These are phyloP conservation scores for Atethmia centrago DNA, from an alignment of 2,888 invertebrate genomes.

Conservation along the genomic window DNA sequence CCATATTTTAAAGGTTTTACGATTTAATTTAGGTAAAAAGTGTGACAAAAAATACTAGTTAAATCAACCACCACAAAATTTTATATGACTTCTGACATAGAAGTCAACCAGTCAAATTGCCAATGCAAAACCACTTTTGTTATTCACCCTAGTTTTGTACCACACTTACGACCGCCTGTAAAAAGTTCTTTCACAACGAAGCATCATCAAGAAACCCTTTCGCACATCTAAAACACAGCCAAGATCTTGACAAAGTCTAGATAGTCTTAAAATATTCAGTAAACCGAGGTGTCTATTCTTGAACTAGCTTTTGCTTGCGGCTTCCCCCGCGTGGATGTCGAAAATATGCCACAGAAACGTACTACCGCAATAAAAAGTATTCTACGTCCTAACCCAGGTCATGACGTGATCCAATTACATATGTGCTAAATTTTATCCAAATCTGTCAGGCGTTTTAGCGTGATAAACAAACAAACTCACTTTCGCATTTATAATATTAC, in stretches of 20 bases:
- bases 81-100: not conserved
- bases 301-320: not conserved
- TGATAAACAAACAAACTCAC: no score
- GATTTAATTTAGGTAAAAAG: not conserved
- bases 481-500: no score
- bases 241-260: conserved; percentile 31
- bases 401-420: no score
- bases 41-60: not conserved
- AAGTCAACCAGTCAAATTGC: not conserved
- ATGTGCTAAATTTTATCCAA: no score
- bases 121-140: conserved; percentile 7
- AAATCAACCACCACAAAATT: not conserved
- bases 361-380: no score
- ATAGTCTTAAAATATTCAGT: conserved; percentile 48
- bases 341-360: no score
- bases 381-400: no score
- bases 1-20: not conserved
- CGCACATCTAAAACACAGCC: conserved; percentile 38
- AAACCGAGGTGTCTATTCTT: conserved; percentile 4
- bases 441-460: no score
- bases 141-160: conserved; percentile 22
- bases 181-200: conserved; percentile 30
- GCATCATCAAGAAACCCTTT: conserved; percentile 20
- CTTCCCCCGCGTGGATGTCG: no score
- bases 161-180: conserved; percentile 15